phyloP scores from a whole-genome alignment of 2,797 vertebrate species.

The Sebastolobus altivelis region DNA sequence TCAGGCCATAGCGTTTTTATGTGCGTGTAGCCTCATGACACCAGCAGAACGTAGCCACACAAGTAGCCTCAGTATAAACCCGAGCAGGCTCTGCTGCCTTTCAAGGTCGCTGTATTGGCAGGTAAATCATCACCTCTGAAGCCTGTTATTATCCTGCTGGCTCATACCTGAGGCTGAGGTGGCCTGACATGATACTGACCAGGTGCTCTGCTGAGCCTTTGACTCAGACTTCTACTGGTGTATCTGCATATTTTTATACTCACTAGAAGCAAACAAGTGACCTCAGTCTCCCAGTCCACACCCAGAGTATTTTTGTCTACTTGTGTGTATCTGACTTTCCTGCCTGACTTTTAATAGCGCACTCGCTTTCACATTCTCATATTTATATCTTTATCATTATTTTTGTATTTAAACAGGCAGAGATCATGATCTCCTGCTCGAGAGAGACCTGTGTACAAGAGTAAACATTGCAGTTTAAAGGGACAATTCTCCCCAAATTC shows the following conservation, averaged over 20 bases:
- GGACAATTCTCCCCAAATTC: background rate
- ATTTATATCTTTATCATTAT: background rate
- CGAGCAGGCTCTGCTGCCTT: background rate
- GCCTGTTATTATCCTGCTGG: constrained; percentile 47
- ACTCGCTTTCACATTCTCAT: background rate
- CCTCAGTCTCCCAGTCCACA: constrained; percentile 32
- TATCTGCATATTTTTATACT: constrained; percentile 20
- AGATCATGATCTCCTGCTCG: background rate
- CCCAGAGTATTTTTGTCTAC: constrained; percentile 14
- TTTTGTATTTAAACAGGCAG: background rate
- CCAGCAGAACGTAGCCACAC: constrained; percentile 9
- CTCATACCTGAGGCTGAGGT: constrained; percentile 41
- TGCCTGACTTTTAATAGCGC: background rate
- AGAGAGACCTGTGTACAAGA: background rate
- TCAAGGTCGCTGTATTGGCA: constrained; percentile 8
- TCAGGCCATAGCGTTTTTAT: background rate
- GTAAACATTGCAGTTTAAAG: background rate
- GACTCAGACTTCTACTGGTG: constrained; percentile 45
- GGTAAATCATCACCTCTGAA: constrained; percentile 14
- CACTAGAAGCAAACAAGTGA: constrained; percentile 56
- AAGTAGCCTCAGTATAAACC: background rate
- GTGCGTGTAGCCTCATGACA: constrained; percentile 5
- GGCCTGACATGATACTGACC: constrained; percentile 43
- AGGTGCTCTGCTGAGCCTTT: constrained; percentile 36
- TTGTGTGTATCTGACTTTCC: background rate